Conservation (phyloP, 2,797 vertebrate species). For the Malurus leucopterus region DNA sequence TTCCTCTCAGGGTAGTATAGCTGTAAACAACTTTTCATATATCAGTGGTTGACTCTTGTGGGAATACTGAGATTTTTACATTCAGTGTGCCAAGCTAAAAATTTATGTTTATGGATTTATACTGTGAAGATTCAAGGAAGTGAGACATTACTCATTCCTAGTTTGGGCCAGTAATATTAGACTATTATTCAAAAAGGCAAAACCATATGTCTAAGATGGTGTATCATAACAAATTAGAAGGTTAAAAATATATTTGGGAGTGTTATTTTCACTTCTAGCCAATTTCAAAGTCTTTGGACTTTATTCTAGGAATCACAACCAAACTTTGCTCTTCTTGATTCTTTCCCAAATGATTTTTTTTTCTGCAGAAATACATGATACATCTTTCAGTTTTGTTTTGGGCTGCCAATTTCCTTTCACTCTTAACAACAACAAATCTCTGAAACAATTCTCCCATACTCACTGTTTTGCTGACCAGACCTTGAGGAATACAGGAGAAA, state of each 20-base stretch:
- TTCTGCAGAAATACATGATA: not conserved
- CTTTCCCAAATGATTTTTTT: conserved; percentile 10
- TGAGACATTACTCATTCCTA: not conserved
- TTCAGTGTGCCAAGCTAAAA: not conserved
- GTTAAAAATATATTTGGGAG: not conserved
- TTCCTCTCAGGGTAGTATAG: not conserved
- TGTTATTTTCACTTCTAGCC: not conserved
- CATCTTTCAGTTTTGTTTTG: conserved; percentile 21
- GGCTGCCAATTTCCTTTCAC: not conserved
- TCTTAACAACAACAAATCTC: conserved; percentile 29
- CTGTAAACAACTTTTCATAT: not conserved
- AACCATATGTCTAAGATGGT: not conserved
- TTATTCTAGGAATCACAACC: not conserved
- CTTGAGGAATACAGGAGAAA: conserved; percentile 1
- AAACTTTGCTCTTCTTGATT: not conserved
- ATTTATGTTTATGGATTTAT: not conserved
- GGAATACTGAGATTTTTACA: not conserved
- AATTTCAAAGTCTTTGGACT: not conserved
- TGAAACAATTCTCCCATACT: not conserved
- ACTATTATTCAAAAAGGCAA: conserved; percentile 1
- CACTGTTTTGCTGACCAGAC: not conserved
- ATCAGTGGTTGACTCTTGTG: not conserved
- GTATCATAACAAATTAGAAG: not conserved
- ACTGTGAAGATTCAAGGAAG: not conserved
- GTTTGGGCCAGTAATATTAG: not conserved